Percentiles rank a stretch among this genome's conserved stretches.
phyloP scores from a whole-genome alignment of 2,888 invertebrate species.

The Hipparchia semele region DNA sequence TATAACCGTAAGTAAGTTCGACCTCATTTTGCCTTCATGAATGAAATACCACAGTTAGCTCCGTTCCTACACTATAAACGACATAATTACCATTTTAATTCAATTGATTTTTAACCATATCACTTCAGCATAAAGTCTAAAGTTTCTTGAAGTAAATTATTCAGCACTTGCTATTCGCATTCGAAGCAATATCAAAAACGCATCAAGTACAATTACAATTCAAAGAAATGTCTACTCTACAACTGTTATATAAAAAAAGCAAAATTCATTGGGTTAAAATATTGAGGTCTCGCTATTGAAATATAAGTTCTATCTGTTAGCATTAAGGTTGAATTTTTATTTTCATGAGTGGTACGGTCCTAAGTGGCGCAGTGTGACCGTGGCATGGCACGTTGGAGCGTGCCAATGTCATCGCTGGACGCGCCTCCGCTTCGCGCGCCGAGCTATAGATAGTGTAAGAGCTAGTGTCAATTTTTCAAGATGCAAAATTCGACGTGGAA shows the following conservation, averaged over 20 bases:
- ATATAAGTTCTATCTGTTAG: not conserved
- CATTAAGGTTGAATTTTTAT: not conserved
- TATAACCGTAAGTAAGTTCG: constrained; percentile 39
- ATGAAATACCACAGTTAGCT: constrained; percentile 40
- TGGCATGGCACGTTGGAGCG: constrained; percentile 35
- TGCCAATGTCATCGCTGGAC: constrained; percentile 41
- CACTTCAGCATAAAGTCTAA: not conserved
- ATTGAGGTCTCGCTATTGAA: not conserved
- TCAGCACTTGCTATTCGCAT: not conserved
- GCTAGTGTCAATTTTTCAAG: not conserved
- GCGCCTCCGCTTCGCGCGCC: not conserved
- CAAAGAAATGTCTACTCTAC: not conserved
- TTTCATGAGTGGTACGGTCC: constrained; percentile 18
- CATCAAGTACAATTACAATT: not conserved
- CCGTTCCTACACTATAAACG: constrained; percentile 7
- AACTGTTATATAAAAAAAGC: not conserved
- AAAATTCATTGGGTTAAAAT: not conserved
- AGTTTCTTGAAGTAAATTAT: not conserved
- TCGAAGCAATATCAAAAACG: not conserved
- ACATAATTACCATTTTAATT: not conserved
- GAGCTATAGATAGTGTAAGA: constrained; percentile 6
- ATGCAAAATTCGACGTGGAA: too few relatives aligned
- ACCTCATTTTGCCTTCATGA: constrained; percentile 44
- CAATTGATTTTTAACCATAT: not conserved
- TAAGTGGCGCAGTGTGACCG: constrained; percentile 20